Evolutionary conservation across 2,113 vertebrate species (phyloP).

Genomic region (Ginglymostoma cirratum): DNA sequence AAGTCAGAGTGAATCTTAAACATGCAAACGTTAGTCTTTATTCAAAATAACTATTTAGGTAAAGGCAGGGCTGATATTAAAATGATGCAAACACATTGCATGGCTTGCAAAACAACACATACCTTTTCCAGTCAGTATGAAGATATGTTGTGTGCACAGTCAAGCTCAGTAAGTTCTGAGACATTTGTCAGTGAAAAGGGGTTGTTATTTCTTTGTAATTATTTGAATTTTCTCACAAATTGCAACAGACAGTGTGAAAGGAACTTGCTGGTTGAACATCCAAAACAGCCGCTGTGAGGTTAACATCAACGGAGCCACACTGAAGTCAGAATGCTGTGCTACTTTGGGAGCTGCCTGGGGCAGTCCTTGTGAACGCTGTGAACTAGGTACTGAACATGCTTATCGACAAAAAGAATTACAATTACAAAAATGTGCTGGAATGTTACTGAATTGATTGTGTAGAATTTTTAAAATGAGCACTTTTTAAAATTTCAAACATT

Average conservation of each 20-base stretch:
- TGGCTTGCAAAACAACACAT: neutral
- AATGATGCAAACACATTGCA: neutral
- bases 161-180: slow-evolving; percentile 12
- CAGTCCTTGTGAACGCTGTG: slow-evolving; percentile 65
- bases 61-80: neutral
- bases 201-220: neutral
- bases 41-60: neutral
- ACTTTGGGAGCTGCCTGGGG: slow-evolving; percentile 69
- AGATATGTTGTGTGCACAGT: neutral
- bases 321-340: slow-evolving; percentile 70
- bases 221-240: neutral
- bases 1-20: neutral
- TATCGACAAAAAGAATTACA: neutral
- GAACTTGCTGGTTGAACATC: slow-evolving; percentile 67
- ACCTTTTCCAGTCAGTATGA: neutral
- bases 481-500: too few species aligned
- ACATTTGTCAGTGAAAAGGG: neutral
- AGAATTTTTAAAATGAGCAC: neutral
- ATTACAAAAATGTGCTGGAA: neutral
- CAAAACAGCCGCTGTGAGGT: slow-evolving; percentile 64
- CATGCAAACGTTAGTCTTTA: neutral
- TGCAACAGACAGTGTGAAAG: slow-evolving; percentile 62
- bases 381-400: slow-evolving; percentile 51
- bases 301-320: slow-evolving; percentile 65
- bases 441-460: neutral